Evolutionary conservation across 2,113 vertebrate species (phyloP).

Genomic region (Carollia perspicillata): DNA sequence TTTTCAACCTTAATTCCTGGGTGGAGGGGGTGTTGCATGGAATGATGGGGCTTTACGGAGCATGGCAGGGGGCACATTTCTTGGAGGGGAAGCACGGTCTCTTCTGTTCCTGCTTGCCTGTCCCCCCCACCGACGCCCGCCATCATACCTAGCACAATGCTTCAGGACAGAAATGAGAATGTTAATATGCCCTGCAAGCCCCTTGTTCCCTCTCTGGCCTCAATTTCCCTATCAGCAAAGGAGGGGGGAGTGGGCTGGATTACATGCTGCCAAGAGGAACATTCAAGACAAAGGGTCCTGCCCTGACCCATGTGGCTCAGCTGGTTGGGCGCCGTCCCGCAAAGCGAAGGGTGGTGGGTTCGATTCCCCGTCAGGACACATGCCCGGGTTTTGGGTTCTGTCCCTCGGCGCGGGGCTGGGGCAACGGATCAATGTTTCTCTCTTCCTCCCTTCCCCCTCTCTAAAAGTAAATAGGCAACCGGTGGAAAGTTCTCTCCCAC

Average conservation of each 20-base stretch:
- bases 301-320: not conserved
- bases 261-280: not conserved
- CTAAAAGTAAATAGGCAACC: no score
- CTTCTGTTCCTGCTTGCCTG: not conserved
- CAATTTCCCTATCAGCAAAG: not conserved
- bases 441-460: not conserved
- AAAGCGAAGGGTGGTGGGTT: not conserved
- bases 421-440: no score
- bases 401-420: no score
- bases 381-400: no score
- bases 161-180: not conserved
- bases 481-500: no score
- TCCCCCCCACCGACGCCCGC: no score
- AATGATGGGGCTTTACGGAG: not conserved
- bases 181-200: not conserved
- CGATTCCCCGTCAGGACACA: not conserved
- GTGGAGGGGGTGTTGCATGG: not conserved
- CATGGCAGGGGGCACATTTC: not conserved
- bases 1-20: not conserved
- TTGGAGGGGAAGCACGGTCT: not conserved
- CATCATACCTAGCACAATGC: not conserved
- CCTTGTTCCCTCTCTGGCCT: not conserved
- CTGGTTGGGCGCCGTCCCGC: not conserved
- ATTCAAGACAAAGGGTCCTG: not conserved
- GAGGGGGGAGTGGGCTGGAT: not conserved